Conservation (phyloP, 2,113 vertebrate genomes). For the Potamarius usumacintae region DNA sequence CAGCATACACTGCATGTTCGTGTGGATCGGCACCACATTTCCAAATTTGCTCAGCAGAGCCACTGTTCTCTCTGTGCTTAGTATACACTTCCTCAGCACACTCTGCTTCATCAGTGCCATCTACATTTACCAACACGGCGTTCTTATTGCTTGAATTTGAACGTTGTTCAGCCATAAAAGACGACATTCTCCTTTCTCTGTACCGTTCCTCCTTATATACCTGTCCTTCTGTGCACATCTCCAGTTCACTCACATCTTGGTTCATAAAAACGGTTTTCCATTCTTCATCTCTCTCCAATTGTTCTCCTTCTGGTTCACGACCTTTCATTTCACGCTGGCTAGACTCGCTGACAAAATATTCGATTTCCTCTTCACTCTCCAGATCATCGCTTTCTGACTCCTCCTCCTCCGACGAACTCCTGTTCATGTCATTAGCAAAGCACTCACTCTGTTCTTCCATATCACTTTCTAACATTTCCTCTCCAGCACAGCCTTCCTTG, state of each 20-base stretch:
- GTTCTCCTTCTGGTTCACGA: neutral
- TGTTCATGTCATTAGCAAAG: neutral
- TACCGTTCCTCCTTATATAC: neutral
- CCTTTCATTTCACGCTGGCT: neutral
- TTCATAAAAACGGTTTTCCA: too few species aligned
- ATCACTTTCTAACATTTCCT: neutral
- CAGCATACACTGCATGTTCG: neutral
- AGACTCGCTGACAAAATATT: neutral
- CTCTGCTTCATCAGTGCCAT: conserved; percentile 4
- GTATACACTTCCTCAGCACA: neutral
- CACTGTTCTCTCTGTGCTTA: neutral
- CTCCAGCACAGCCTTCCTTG: neutral
- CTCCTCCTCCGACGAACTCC: neutral
- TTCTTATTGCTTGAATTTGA: neutral
- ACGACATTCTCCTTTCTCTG: neutral
- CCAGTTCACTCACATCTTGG: neutral
- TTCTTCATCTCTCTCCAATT: neutral
- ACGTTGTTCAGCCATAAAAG: neutral
- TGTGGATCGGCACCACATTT: neutral
- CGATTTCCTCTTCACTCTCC: conserved; percentile 16
- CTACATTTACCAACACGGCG: neutral
- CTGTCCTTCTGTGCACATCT: neutral
- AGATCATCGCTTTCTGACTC: neutral
- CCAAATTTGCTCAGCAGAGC: neutral
- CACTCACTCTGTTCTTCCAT: neutral